These are phyloP conservation scores for Cactoblastis cactorum DNA, from an alignment of 2,888 invertebrate genomes.

Conservation along the genomic window DNA sequence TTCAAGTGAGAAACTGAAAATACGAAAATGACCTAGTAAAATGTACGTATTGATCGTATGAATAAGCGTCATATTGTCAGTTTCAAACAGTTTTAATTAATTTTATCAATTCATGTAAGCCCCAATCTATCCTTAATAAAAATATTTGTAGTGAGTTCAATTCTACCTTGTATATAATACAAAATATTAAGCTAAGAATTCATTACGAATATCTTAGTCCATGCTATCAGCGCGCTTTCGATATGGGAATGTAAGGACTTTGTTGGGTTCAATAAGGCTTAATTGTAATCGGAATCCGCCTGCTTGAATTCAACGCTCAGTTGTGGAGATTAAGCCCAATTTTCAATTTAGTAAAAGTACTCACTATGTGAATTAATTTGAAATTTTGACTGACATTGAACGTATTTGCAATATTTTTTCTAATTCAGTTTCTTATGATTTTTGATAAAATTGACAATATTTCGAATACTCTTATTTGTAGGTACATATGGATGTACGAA, in stretches of 20 bases:
- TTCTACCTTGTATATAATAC: too few species aligned
- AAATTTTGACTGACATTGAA: not conserved
- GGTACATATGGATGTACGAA: too few species aligned
- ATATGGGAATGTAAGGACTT: slow-evolving; percentile 35
- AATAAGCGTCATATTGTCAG: too few species aligned
- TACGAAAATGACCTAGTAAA: too few species aligned
- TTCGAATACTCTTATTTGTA: too few species aligned
- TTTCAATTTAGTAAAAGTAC: slow-evolving; percentile 13
- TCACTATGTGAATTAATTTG: not conserved
- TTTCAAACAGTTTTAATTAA: too few species aligned
- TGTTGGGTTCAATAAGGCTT: slow-evolving; percentile 69
- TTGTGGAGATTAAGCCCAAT: slow-evolving; percentile 8
- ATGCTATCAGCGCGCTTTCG: not conserved
- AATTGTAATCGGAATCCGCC: slow-evolving; percentile 38
- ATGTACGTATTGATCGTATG: too few species aligned
- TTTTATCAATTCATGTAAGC: too few species aligned
- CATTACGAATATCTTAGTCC: not conserved
- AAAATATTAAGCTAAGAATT: not conserved
- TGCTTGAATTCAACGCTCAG: slow-evolving; percentile 63
- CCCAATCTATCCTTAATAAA: too few species aligned
- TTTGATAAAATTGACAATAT: not conserved
- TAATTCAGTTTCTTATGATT: not conserved
- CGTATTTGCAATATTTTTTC: not conserved
- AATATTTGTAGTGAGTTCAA: too few species aligned
- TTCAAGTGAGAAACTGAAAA: too few species aligned